phyloP scores from a whole-genome alignment of 1,140 invertebrate genomes.

The Battus philenor region DNA sequence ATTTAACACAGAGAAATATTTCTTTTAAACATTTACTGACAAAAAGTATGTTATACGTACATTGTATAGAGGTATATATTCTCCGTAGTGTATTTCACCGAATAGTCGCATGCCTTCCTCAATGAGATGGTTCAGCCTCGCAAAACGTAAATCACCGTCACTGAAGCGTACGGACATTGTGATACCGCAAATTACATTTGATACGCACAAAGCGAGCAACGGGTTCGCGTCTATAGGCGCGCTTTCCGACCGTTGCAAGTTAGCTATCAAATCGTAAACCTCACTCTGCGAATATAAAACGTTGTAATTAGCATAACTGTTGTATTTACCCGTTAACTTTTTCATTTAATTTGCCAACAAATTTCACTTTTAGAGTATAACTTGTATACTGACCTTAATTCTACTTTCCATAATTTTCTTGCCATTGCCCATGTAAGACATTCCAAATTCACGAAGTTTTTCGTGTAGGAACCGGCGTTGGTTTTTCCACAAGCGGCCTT shows the following conservation, averaged over 20 bases:
- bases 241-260: constrained; percentile 78
- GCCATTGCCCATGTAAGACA: constrained; percentile 87
- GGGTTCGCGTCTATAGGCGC: constrained; percentile 83
- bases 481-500: constrained; percentile 94
- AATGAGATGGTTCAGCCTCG: constrained; percentile 87
- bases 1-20: too few species aligned
- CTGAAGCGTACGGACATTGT: constrained; percentile 92
- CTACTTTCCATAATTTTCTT: constrained; percentile 89
- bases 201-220: constrained; percentile 86
- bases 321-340: constrained; percentile 1
- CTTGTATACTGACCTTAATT: constrained; percentile 81
- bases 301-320: constrained; percentile 20
- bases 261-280: constrained; percentile 83
- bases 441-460: constrained; percentile 91
- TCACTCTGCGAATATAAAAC: constrained; percentile 80
- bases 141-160: constrained; percentile 84
- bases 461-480: constrained; percentile 94
- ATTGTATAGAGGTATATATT: constrained; percentile 78
- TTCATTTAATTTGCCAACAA: constrained; percentile 1
- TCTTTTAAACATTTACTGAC: too few species aligned
- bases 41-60: too few species aligned
- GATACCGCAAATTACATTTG: constrained; percentile 94
- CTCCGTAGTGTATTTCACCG: constrained; percentile 84
- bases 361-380: neutral
- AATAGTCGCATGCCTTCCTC: constrained; percentile 93